phyloP scores from a whole-genome alignment of 2,797 vertebrate species.

The Rhinichthys osculus region DNA sequence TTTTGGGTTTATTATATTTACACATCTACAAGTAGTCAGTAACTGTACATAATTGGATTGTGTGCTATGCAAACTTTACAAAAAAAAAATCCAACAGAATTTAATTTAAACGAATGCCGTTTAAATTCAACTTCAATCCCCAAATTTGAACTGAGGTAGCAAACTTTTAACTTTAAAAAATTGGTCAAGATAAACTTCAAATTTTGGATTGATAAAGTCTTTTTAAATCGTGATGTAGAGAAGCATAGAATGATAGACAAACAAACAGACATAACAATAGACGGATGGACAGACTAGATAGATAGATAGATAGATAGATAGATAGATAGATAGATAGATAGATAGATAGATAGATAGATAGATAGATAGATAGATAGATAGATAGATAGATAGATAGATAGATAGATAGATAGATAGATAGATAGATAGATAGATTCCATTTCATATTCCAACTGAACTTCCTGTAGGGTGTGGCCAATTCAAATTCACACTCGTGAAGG shows the following conservation, averaged over 20 bases:
- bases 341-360: neutral
- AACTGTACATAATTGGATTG: neutral
- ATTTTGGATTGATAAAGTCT: neutral
- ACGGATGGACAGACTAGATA: fast-evolving
- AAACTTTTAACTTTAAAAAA: neutral
- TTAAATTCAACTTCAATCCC: neutral
- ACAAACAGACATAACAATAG: neutral
- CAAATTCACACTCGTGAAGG: neutral
- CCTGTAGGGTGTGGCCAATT: neutral
- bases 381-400: neutral
- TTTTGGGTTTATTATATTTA: neutral
- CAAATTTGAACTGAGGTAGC: neutral
- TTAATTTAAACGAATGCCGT: neutral
- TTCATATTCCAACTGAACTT: neutral
- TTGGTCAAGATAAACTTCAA: neutral
- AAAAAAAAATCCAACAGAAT: no score
- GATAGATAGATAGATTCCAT: neutral
- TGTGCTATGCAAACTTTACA: neutral
- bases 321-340: neutral
- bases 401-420: neutral
- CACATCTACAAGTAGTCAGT: neutral
- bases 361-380: neutral
- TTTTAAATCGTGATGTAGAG: neutral
- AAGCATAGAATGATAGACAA: neutral
- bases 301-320: neutral